Conservation (phyloP, 1,140 invertebrate species). For the Drosophila pseudoananassae region DNA sequence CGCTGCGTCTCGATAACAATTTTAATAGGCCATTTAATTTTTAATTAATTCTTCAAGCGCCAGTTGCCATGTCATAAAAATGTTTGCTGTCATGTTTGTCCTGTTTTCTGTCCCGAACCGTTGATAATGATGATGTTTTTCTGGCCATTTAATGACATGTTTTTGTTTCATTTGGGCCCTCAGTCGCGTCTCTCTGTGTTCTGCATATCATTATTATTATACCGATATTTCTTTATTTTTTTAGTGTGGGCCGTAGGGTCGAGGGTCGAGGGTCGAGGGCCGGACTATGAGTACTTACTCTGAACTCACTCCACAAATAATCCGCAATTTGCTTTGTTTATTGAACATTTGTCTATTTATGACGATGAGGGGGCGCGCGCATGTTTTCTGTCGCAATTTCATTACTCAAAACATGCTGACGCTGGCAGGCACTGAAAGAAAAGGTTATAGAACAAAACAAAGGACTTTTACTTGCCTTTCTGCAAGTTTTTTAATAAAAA, state of each 20-base stretch:
- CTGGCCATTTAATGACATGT: constrained; percentile 71
- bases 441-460: not conserved
- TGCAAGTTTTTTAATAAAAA: not conserved
- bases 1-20: constrained; percentile 77
- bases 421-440: constrained; percentile 5
- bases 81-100: constrained; percentile 69
- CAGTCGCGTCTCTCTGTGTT: constrained; percentile 5
- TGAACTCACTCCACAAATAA: constrained; percentile 8
- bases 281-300: no score
- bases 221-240: constrained; percentile 45
- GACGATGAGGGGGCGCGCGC: constrained; percentile 38
- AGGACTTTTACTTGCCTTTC: no score
- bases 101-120: constrained; percentile 10
- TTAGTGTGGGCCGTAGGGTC: not conserved
- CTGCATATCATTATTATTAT: constrained; percentile 75
- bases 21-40: constrained; percentile 82
- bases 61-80: constrained; percentile 80
- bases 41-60: constrained; percentile 81
- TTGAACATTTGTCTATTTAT: constrained; percentile 75
- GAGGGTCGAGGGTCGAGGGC: no score
- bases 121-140: constrained; percentile 13
- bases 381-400: constrained; percentile 66
- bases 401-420: constrained; percentile 58
- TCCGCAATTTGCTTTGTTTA: constrained; percentile 63
- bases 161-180: constrained; percentile 46